Conservation (phyloP, 1,140 invertebrate genomes). For the Probaryconus sp. region DNA sequence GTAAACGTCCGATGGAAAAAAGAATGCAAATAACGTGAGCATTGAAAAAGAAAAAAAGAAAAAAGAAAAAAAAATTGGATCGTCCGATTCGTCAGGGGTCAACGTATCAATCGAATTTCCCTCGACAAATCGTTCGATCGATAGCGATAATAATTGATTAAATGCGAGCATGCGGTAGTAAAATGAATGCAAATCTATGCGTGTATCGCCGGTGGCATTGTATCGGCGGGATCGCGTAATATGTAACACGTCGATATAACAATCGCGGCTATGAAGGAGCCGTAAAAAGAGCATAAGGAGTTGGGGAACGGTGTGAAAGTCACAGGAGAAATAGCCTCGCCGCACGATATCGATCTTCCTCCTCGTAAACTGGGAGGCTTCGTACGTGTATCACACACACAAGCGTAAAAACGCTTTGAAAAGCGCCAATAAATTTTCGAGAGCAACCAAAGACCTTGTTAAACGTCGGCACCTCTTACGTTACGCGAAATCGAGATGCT, state of each 20-base stretch:
- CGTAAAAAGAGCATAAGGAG: conserved; percentile 39
- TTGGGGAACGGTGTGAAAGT: conserved; percentile 48
- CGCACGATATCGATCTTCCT: conserved; percentile 44
- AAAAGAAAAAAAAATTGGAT: no score
- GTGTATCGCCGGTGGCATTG: conserved; percentile 15
- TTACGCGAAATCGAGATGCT: conserved; percentile 5
- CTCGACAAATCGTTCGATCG: conserved; percentile 25
- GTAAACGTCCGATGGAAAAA: no score
- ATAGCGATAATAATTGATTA: conserved; percentile 39
- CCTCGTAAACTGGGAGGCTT: conserved; percentile 10
- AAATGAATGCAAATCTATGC: conserved; percentile 30
- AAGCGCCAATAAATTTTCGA: conserved; percentile 7
- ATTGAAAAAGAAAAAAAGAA: no score
- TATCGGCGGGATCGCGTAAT: conserved; percentile 27
- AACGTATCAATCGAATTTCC: background rate
- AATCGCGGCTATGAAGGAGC: conserved; percentile 30
- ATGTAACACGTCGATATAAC: conserved; percentile 57
- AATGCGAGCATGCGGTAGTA: conserved; percentile 18
- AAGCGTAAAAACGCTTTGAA: conserved; percentile 7
- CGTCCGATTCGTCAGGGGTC: conserved; percentile 18
- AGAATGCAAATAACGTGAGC: no score
- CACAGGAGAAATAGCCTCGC: conserved; percentile 22
- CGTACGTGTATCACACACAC: conserved; percentile 2
- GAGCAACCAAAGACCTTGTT: background rate
- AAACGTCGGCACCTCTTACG: conserved; percentile 9